Conservation (phyloP, 2,888 invertebrate genomes). For the Stenoptilia bipunctidactyla region DNA sequence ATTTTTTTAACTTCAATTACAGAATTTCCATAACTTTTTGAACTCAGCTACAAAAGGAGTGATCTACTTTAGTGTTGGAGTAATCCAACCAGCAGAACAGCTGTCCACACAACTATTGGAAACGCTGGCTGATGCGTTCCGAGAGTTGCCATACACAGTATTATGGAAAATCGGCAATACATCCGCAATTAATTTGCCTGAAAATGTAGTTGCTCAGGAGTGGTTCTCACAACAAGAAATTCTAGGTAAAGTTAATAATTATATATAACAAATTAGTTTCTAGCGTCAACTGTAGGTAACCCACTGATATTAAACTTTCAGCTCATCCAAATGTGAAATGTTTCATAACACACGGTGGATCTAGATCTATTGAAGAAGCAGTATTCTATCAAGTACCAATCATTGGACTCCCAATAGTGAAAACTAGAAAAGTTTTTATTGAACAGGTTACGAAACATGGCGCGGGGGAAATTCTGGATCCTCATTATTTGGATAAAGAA, state of each 20-base stretch:
- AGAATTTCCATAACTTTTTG: conserved; percentile 40
- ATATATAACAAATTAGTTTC: neutral
- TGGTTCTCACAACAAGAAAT: conserved; percentile 73
- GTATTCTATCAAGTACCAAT: conserved; percentile 52
- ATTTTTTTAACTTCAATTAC: neutral
- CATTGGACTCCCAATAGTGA: conserved; percentile 45
- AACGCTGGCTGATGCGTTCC: conserved; percentile 51
- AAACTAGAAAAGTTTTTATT: conserved; percentile 45
- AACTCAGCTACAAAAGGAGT: conserved; percentile 54
- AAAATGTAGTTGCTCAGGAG: conserved; percentile 47
- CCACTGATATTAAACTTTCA: conserved; percentile 15
- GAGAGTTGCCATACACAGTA: conserved; percentile 55
- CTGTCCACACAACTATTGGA: conserved; percentile 42
- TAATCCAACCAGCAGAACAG: conserved; percentile 51
- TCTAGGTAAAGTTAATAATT: conserved; percentile 37
- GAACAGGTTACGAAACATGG: conserved; percentile 41
- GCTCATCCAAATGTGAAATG: conserved; percentile 55
- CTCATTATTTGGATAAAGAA: conserved; percentile 44
- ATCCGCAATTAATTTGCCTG: conserved; percentile 41
- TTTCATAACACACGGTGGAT: conserved; percentile 54
- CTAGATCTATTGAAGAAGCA: conserved; percentile 58
- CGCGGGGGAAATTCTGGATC: conserved; percentile 46
- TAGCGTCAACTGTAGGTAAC: neutral
- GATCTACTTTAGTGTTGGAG: conserved; percentile 64
- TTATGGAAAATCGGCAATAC: conserved; percentile 66